Percentiles rank a stretch among this genome's conserved stretches.
phyloP scores from a whole-genome alignment of 2,888 invertebrate species.

The Leucoma salicis region DNA sequence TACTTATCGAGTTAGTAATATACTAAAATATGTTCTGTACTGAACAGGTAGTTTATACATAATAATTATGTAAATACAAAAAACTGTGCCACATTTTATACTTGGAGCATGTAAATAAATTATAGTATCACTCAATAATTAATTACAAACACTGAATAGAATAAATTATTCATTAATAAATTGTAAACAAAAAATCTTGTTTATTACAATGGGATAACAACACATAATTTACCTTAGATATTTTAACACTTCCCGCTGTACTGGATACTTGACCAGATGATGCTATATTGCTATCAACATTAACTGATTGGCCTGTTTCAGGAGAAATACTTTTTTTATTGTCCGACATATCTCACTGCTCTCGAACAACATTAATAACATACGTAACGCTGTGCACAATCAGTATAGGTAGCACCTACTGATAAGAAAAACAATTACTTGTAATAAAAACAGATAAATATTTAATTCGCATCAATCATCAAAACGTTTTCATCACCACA shows the following conservation, averaged over 20 bases:
- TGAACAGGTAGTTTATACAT: constrained; percentile 3
- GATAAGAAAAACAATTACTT: constrained; percentile 14
- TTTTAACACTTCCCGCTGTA: constrained; percentile 62
- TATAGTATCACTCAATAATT: too few relatives aligned
- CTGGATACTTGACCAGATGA: constrained; percentile 58
- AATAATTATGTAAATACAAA: neutral
- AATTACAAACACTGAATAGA: too few relatives aligned
- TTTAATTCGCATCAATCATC: constrained; percentile 31
- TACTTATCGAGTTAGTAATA: neutral
- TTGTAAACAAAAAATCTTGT: neutral
- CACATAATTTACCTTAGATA: constrained; percentile 53
- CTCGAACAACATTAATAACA: constrained; percentile 65
- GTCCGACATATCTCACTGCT: constrained; percentile 67
- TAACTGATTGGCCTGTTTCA: constrained; percentile 57
- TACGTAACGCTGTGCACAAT: constrained; percentile 24
- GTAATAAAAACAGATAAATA: constrained; percentile 7
- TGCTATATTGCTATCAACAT: constrained; percentile 59
- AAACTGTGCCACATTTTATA: too few relatives aligned
- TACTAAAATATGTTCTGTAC: constrained; percentile 4
- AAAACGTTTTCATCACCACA: constrained; percentile 65
- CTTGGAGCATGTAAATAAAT: too few relatives aligned
- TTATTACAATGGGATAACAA: neutral
- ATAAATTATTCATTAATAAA: neutral
- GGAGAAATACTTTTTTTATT: constrained; percentile 63
- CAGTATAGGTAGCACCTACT: constrained; percentile 20